Conservation (phyloP, 2,797 vertebrate genomes). For the Ispidina picta region DNA sequence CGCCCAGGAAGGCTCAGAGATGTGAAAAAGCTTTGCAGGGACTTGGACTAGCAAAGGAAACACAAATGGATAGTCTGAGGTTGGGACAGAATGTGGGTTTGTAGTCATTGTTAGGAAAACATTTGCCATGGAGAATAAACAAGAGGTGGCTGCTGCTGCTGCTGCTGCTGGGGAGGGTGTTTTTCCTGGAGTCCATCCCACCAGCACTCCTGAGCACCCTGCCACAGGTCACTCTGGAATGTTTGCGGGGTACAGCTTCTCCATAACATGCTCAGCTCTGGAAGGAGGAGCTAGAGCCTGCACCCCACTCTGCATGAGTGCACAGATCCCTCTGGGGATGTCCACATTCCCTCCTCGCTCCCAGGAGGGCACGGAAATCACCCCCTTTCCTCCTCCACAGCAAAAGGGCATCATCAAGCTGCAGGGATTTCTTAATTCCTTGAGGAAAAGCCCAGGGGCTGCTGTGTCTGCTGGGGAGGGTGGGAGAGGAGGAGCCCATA, state of each 20-base stretch:
- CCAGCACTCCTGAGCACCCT: background rate
- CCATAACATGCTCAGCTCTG: background rate
- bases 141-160: background rate
- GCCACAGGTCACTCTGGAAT: background rate
- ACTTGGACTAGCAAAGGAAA: background rate
- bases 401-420: rapidly evolving
- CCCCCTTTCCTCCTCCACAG: background rate
- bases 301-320: background rate
- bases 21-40: background rate
- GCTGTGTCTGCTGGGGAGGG: background rate
- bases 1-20: background rate
- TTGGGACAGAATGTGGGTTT: background rate
- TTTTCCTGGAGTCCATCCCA: background rate
- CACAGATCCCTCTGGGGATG: background rate
- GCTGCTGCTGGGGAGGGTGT: background rate
- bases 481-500: conserved; percentile 51
- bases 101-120: background rate
- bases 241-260: background rate
- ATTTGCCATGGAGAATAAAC: conserved; percentile 21
- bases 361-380: background rate
- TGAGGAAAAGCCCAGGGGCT: background rate
- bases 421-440: background rate
- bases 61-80: background rate
- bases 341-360: background rate
- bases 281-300: background rate